These are phyloP conservation scores for Rhopilema esculentum DNA, from an alignment of 30 jellyfish, hydroid and myxozoan genomes.

Conservation along the genomic window DNA sequence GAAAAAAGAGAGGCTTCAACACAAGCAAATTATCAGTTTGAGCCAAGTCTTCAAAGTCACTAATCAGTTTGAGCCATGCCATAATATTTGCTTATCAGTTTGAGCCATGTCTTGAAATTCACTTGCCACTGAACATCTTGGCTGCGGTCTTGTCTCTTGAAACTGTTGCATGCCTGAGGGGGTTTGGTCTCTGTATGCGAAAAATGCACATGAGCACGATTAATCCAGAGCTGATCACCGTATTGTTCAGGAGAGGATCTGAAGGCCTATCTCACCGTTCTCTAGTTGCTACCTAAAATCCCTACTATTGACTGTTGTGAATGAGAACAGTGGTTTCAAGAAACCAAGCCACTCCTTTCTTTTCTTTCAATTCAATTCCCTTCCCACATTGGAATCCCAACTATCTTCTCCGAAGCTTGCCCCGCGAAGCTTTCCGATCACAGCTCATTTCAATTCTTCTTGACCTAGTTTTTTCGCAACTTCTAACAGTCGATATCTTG, in stretches of 20 bases:
- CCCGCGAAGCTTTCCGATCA: slow-evolving; percentile 29
- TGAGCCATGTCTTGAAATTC: too few species aligned
- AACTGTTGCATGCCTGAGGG: background rate
- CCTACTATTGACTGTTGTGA: slow-evolving; percentile 2
- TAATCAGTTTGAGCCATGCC: too few species aligned
- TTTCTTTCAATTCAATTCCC: slow-evolving; percentile 7
- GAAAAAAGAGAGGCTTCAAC: too few species aligned
- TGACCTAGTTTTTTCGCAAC: slow-evolving; percentile 32
- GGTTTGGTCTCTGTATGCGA: background rate
- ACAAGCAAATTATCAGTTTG: too few species aligned
- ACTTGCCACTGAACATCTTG: too few species aligned
- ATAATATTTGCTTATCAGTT: too few species aligned
- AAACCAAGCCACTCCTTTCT: slow-evolving; percentile 36
- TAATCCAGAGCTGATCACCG: slow-evolving; percentile 23
- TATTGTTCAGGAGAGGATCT: slow-evolving; percentile 13
- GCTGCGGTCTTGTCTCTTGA: too few species aligned
- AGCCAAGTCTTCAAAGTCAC: too few species aligned
- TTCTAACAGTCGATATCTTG: too few species aligned
- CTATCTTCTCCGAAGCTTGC: slow-evolving; percentile 19
- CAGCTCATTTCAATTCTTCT: background rate
- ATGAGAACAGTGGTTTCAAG: slow-evolving; percentile 7
- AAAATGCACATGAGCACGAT: slow-evolving; percentile 4
- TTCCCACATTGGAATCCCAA: slow-evolving; percentile 41
- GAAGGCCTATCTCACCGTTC: slow-evolving; percentile 18
- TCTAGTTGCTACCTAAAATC: slow-evolving; percentile 11